Conservation (phyloP, 2,797 vertebrate species). For the Sebastes wilsoni region DNA sequence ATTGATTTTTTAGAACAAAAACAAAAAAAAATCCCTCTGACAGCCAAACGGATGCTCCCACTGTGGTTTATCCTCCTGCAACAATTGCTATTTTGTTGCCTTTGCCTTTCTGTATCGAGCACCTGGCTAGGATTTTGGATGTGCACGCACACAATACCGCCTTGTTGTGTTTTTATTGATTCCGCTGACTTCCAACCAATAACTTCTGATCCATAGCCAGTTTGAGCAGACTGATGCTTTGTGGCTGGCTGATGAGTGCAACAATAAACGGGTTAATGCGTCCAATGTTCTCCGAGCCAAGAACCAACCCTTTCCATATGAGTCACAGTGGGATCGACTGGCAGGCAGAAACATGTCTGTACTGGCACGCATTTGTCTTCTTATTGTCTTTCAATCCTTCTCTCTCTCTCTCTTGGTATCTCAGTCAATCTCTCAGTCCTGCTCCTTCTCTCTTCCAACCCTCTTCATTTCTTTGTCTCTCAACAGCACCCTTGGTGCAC, state of each 20-base stretch:
- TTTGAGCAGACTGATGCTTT: constrained; percentile 62
- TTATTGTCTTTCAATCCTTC: constrained; percentile 51
- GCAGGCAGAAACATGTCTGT: constrained; percentile 55
- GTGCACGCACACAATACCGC: constrained; percentile 10
- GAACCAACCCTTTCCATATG: constrained; percentile 62
- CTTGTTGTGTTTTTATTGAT: constrained; percentile 63
- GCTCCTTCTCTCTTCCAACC: not conserved
- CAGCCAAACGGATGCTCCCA: not conserved
- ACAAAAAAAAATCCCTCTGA: not conserved
- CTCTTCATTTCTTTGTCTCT: not conserved
- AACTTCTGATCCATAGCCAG: constrained; percentile 64
- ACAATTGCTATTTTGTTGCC: constrained; percentile 35
- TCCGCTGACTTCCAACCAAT: constrained; percentile 65
- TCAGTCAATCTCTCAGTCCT: constrained; percentile 8
- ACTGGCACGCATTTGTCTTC: constrained; percentile 56
- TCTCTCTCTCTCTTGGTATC: constrained; percentile 5
- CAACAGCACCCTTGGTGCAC: not conserved
- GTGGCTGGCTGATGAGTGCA: constrained; percentile 61
- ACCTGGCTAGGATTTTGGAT: constrained; percentile 51
- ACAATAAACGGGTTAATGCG: constrained; percentile 71
- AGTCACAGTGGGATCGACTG: constrained; percentile 74
- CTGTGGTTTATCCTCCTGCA: constrained; percentile 2
- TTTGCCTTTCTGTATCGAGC: constrained; percentile 30
- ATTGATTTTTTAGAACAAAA: constrained; percentile 41
- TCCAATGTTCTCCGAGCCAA: constrained; percentile 56